Evolutionary conservation across 2,888 invertebrate species (phyloP).

Genomic region (Tipula helvola): DNA sequence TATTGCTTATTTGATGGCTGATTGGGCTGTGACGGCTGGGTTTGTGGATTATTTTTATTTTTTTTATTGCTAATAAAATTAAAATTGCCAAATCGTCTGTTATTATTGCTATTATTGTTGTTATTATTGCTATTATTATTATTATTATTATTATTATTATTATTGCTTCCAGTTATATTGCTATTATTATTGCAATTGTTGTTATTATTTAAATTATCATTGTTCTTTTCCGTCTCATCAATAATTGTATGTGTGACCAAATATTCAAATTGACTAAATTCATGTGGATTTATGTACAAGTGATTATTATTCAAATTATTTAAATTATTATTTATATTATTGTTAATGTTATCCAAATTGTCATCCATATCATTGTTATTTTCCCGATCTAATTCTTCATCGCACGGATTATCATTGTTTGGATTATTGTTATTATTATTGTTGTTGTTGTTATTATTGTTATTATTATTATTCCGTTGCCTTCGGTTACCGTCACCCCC

Average conservation of each 20-base stretch:
- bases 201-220: not conserved
- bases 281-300: slow-evolving; percentile 18
- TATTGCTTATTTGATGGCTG: not conserved
- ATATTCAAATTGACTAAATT: slow-evolving; percentile 15
- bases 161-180: not conserved
- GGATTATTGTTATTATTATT: not conserved
- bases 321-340: slow-evolving; percentile 7
- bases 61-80: not conserved
- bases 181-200: not conserved
- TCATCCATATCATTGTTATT: not conserved
- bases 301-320: slow-evolving; percentile 20
- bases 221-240: slow-evolving; percentile 15
- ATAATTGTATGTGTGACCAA: slow-evolving; percentile 11
- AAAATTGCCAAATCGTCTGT: not conserved
- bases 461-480: not conserved
- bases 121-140: too few species aligned
- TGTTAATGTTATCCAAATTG: not conserved
- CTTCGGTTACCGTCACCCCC: not conserved
- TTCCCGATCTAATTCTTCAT: not conserved
- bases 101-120: not conserved
- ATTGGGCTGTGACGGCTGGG: not conserved
- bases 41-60: not conserved
- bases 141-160: not conserved
- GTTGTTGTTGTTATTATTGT: not conserved
- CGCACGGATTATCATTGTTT: not conserved